These are phyloP conservation scores for Perodicticus potto DNA, from an alignment of 2,797 vertebrate genomes.

Conservation along the genomic window DNA sequence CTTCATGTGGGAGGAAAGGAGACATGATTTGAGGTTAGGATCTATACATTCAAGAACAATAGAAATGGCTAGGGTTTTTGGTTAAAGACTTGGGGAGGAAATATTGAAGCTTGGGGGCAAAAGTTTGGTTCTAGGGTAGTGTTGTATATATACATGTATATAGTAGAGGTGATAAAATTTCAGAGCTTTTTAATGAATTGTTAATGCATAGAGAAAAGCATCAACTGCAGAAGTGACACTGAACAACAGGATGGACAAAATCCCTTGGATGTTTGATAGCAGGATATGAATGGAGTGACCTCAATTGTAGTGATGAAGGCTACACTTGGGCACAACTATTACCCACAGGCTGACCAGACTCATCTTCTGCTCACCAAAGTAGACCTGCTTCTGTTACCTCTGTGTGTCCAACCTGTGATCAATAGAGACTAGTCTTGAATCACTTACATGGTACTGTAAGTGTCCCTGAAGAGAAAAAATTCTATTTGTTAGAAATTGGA, in stretches of 20 bases:
- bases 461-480: neutral
- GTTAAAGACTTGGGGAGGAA: neutral
- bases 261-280: neutral
- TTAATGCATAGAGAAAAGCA: neutral
- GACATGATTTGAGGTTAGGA: neutral
- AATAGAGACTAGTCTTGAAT: neutral
- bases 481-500: neutral
- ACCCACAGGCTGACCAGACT: neutral
- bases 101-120: neutral
- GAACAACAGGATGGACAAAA: neutral
- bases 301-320: too few relatives aligned
- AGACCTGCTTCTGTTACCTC: neutral
- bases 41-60: neutral
- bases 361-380: neutral
- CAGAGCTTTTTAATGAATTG: neutral
- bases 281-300: neutral
- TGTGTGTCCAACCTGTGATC: neutral
- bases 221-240: neutral
- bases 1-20: neutral
- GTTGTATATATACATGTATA: neutral
- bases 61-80: neutral
- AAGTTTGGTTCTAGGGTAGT: neutral
- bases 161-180: neutral
- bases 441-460: neutral
- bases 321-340: neutral